phyloP scores from a whole-genome alignment of 2,797 vertebrate species.

The Protonibea diacanthus region DNA sequence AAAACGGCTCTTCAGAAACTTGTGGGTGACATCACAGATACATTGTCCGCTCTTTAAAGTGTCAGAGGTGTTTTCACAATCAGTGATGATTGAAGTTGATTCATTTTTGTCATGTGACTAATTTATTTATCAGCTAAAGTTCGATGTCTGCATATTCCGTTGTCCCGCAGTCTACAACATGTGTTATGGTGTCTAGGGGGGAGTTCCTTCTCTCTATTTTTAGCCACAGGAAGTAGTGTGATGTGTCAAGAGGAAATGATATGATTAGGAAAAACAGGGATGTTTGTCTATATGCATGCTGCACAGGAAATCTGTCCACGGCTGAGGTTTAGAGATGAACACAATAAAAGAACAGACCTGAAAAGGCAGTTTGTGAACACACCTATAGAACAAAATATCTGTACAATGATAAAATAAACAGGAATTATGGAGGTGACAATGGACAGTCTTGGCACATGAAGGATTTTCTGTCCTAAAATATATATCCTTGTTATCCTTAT shows the following conservation, averaged over 20 bases:
- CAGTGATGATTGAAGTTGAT: not conserved
- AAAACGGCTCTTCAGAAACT: too few species aligned
- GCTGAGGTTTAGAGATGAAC: slow-evolving; percentile 37
- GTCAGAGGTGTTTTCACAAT: not conserved
- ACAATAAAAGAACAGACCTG: not conserved
- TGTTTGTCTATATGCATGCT: slow-evolving; percentile 74
- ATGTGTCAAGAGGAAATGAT: slow-evolving; percentile 79
- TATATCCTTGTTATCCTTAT: not conserved
- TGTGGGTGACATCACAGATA: too few species aligned
- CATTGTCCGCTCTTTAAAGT: too few species aligned
- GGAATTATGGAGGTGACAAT: not conserved
- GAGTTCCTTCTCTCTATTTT: slow-evolving; percentile 64
- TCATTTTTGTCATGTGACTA: not conserved
- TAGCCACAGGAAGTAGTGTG: slow-evolving; percentile 74
- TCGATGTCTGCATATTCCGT: not conserved
- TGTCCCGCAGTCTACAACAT: not conserved
- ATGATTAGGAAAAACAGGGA: slow-evolving; percentile 65
- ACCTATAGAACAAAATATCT: not conserved
- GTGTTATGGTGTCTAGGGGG: not conserved
- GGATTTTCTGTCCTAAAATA: not conserved
- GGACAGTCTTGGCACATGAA: not conserved
- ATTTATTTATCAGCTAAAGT: not conserved
- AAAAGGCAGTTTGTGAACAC: not conserved
- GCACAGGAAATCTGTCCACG: slow-evolving; percentile 75
- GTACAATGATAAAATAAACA: not conserved